Evolutionary conservation across 1,140 invertebrate species (phyloP).

Genomic region (Octopus bimaculoides): DNA sequence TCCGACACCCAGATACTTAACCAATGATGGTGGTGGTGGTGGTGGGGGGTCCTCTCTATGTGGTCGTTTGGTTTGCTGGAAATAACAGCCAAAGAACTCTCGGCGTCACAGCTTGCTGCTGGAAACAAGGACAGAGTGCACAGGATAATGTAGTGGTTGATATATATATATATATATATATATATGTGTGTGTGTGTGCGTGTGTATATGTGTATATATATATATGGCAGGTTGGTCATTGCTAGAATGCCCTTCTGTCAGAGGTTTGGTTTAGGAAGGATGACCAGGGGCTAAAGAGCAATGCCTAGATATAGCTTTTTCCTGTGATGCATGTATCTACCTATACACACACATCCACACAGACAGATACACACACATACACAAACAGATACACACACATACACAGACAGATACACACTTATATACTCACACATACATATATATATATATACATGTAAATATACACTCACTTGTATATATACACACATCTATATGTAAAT

Average conservation of each 20-base stretch:
- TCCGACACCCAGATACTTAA: too few species aligned
- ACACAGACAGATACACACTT: not conserved
- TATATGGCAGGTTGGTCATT: not conserved
- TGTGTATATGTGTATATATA: not conserved
- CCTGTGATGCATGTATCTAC: not conserved
- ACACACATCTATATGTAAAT: not conserved
- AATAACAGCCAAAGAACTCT: too few species aligned
- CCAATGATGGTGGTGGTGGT: too few species aligned
- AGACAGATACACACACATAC: not conserved
- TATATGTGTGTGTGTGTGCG: not conserved
- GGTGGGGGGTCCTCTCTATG: too few species aligned
- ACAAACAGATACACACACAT: not conserved
- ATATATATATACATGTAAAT: not conserved
- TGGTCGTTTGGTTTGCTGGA: too few species aligned
- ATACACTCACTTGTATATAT: not conserved
- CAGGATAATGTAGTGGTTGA: not conserved
- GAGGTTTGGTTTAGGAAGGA: too few species aligned
- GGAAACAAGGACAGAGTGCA: too few species aligned
- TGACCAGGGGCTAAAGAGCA: too few species aligned
- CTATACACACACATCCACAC: not conserved
- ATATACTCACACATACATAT: not conserved
- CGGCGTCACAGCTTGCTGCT: too few species aligned
- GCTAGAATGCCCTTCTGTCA: too few species aligned
- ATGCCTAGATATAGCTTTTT: too few species aligned
- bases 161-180: not conserved